Percentiles rank a stretch among this genome's conserved stretches.
Evolutionary conservation across 2,113 vertebrate genomes (phyloP).

Genomic region (Rallus limicola): DNA sequence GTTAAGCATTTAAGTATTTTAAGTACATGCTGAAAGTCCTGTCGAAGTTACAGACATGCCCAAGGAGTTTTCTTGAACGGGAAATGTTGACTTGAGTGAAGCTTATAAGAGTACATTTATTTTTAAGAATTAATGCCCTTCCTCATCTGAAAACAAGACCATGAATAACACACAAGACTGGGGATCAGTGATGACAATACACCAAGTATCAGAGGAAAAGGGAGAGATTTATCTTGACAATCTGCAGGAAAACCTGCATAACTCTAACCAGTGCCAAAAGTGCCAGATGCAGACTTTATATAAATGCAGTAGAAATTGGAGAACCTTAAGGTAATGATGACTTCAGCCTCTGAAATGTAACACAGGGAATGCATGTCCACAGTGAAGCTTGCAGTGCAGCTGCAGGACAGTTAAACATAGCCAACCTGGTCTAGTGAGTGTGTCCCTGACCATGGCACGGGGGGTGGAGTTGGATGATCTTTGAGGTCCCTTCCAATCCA

Average conservation of each 20-base stretch:
- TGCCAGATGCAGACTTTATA: neutral
- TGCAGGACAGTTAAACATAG: neutral
- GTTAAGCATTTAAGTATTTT: conserved; percentile 23
- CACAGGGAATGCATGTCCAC: neutral
- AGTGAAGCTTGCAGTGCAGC: neutral
- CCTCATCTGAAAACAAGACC: neutral
- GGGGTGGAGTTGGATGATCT: no score
- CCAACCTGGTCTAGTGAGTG: no score
- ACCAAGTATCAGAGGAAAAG: neutral
- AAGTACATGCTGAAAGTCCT: conserved; percentile 6
- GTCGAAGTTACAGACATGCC: neutral
- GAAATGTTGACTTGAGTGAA: neutral
- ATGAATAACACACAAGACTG: neutral
- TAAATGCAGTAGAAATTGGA: neutral
- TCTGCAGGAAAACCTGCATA: neutral
- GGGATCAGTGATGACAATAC: neutral
- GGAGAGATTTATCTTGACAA: neutral
- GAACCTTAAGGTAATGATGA: neutral
- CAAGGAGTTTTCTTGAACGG: neutral
- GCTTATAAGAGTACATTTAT: neutral
- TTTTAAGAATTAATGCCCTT: neutral
- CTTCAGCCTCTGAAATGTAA: neutral
- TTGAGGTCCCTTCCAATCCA: no score
- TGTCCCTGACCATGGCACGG: no score
- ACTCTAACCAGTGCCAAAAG: neutral